phyloP scores from a whole-genome alignment of 2,797 vertebrate species.

The Takifugu rubripes region DNA sequence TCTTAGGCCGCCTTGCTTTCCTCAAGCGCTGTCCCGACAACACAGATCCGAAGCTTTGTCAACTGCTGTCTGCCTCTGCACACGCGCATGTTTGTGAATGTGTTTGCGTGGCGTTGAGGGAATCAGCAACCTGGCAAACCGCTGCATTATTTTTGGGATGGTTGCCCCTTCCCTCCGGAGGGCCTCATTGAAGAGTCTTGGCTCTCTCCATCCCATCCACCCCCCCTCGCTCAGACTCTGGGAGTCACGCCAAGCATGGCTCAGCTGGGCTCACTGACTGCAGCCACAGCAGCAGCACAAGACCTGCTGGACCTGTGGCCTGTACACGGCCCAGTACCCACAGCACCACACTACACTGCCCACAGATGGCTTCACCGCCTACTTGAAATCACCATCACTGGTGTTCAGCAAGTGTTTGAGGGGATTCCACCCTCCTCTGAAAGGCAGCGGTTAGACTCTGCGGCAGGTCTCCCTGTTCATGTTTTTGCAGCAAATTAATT shows the following conservation, averaged over 20 bases:
- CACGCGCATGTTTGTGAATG: constrained; percentile 20
- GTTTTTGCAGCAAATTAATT: not conserved
- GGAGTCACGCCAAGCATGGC: constrained; percentile 69
- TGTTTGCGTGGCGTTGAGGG: constrained; percentile 38
- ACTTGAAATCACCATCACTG: constrained; percentile 54
- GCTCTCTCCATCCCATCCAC: constrained; percentile 51
- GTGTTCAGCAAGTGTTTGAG: constrained; percentile 51
- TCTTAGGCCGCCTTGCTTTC: constrained; percentile 2
- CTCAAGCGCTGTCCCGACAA: constrained; percentile 7
- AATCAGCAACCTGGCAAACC: constrained; percentile 55
- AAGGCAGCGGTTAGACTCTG: constrained; percentile 6
- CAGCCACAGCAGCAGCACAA: constrained; percentile 32
- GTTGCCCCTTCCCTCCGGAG: constrained; percentile 73
- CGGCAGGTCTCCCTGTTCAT: not conserved
- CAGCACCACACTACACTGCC: constrained; percentile 25
- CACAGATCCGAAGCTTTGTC: constrained; percentile 17
- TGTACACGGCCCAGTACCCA: constrained; percentile 44
- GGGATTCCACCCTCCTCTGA: constrained; percentile 30
- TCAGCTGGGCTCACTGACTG: constrained; percentile 44
- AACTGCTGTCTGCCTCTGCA: constrained; percentile 7
- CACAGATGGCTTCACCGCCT: constrained; percentile 55
- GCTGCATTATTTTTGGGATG: constrained; percentile 79
- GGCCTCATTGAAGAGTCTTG: constrained; percentile 74
- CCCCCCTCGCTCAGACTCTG: constrained; percentile 65
- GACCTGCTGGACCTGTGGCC: constrained; percentile 43